phyloP scores from a whole-genome alignment of 1,140 invertebrate species.

The Brachionus angularis region DNA sequence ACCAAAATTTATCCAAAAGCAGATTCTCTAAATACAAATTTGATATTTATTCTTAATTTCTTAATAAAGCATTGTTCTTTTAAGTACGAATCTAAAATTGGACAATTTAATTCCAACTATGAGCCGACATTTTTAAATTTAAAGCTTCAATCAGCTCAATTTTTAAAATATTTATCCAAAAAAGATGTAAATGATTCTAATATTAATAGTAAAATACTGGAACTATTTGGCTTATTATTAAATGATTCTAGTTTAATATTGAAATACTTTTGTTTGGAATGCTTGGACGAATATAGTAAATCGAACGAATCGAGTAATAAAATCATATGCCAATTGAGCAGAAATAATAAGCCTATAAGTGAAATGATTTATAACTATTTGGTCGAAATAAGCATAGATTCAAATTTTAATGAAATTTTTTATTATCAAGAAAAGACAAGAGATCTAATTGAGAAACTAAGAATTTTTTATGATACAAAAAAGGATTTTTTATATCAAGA shows the following conservation, averaged over 20 bases:
- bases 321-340: slow-evolving; percentile 9
- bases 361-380: slow-evolving; percentile 15
- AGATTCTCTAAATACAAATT: not conserved
- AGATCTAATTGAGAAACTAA: not conserved
- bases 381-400: not conserved
- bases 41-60: slow-evolving; percentile 1
- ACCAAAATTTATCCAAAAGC: not conserved
- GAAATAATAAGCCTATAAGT: not conserved
- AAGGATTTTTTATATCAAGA: not conserved
- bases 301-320: slow-evolving; percentile 18
- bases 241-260: not conserved
- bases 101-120: not conserved
- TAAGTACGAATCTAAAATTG: not conserved
- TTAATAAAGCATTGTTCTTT: slow-evolving; percentile 19
- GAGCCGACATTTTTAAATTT: slow-evolving; percentile 27
- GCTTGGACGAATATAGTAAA: slow-evolving; percentile 25
- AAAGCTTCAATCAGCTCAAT: not conserved
- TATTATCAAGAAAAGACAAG: not conserved
- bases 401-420: not conserved
- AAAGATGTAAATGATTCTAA: slow-evolving; percentile 22
- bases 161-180: slow-evolving; percentile 3
- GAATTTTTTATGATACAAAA: not conserved
- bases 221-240: slow-evolving; percentile 3
- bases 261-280: slow-evolving; percentile 1
- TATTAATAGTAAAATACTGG: not conserved